A percentile compares a stretch with the other conserved stretches of the same genome.
phyloP scores from a whole-genome alignment of 2,797 vertebrate species.

The Ceryle rudis region DNA sequence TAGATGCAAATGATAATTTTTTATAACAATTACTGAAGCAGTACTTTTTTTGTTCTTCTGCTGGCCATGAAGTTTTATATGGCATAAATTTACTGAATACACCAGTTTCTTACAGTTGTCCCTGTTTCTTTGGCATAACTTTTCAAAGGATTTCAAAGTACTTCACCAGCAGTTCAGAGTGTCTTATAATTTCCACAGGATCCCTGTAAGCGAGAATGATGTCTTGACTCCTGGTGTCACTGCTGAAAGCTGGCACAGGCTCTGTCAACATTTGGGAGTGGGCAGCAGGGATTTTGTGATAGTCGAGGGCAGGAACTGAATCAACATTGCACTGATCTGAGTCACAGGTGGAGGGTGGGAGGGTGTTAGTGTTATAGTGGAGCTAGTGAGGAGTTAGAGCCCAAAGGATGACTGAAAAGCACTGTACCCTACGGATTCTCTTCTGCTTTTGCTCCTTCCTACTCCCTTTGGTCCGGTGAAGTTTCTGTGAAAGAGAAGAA shows the following conservation, averaged over 20 bases:
- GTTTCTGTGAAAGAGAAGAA: not conserved
- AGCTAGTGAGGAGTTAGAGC: not conserved
- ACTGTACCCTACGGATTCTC: rapidly evolving
- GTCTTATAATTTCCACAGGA: not conserved
- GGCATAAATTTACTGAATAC: not conserved
- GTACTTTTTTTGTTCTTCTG: not conserved
- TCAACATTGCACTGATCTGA: not conserved
- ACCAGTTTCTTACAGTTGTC: not conserved
- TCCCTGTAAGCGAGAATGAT: not conserved
- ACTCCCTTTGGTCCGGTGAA: not conserved
- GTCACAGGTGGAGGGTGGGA: not conserved
- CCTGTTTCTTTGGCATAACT: not conserved
- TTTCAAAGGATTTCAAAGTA: not conserved
- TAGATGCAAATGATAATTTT: not conserved
- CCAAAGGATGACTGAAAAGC: rapidly evolving
- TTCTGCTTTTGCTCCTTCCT: not conserved
- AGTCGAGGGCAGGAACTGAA: not conserved
- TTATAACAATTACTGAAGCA: not conserved
- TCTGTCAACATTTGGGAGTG: not conserved
- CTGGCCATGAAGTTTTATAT: rapidly evolving
- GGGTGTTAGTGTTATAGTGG: not conserved
- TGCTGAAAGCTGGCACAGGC: not conserved
- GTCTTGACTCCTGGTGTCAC: rapidly evolving
- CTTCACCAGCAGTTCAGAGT: not conserved
- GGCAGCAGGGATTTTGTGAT: not conserved